Conservation (phyloP, 2,797 vertebrate genomes). For the Liasis olivaceus region DNA sequence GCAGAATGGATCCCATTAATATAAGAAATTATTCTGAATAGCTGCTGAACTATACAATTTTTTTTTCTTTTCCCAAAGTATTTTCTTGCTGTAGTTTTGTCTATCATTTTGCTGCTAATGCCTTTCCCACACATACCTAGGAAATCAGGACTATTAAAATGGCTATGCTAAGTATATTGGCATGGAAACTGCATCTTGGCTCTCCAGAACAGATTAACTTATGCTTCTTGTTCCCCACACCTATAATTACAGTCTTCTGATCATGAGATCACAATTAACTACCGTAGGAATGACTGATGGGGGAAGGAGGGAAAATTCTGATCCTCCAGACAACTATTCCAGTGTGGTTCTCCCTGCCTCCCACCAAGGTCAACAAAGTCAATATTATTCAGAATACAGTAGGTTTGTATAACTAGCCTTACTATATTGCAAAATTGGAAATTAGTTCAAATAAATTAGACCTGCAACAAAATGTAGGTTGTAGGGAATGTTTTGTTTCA, state of each 20-base stretch:
- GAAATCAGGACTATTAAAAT: constrained; percentile 54
- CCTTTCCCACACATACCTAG: constrained; percentile 48
- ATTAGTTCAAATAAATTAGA: background rate
- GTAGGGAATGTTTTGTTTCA: background rate
- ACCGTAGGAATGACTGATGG: background rate
- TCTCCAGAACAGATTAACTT: constrained; percentile 28
- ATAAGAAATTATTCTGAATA: background rate
- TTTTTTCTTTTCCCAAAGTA: constrained; percentile 24
- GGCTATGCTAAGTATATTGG: constrained; percentile 46
- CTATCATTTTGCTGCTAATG: constrained; percentile 31
- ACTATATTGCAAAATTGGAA: no score
- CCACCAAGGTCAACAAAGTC: background rate
- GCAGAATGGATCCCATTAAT: constrained; percentile 37
- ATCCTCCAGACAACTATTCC: background rate
- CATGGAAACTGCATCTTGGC: constrained; percentile 62
- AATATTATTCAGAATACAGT: background rate
- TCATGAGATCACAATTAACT: constrained; percentile 3
- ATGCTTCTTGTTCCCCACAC: constrained; percentile 31
- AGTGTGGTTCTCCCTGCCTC: constrained; percentile 14
- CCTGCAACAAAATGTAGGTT: background rate
- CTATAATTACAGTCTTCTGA: constrained; percentile 36
- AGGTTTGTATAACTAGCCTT: background rate
- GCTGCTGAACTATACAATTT: constrained; percentile 38
- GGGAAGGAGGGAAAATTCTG: background rate
- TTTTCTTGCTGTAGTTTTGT: constrained; percentile 47